These are phyloP conservation scores for Sapayoa aenigma DNA, from an alignment of 2,113 vertebrate genomes.

Conservation along the genomic window DNA sequence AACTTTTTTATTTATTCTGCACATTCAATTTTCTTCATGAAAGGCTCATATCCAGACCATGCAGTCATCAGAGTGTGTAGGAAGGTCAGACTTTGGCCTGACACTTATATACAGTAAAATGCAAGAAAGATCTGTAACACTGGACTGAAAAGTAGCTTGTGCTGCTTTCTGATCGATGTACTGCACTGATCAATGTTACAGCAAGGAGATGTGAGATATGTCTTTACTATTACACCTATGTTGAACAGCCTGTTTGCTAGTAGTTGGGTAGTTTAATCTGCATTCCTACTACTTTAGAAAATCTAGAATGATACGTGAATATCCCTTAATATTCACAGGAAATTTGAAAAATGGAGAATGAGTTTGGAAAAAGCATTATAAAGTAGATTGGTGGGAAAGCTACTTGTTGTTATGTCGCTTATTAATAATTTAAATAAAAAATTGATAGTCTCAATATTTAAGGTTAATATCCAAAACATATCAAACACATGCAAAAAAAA, in stretches of 20 bases:
- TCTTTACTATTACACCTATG: not conserved
- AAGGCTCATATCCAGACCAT: not conserved
- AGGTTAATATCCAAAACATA: not conserved
- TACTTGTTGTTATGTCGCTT: accelerated
- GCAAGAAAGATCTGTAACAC: not conserved
- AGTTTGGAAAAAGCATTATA: not conserved
- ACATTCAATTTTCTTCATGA: not conserved
- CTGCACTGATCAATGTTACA: not conserved
- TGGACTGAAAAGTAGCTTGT: not conserved
- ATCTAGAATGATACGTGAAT: not conserved
- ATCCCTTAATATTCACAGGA: not conserved
- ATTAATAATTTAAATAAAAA: not conserved
- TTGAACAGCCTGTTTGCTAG: not conserved
- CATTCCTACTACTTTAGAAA: not conserved
- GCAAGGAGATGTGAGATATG: not conserved
- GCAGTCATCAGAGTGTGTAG: not conserved
- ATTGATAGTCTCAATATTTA: not conserved
- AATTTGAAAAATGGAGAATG: not conserved
- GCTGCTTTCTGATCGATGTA: not conserved
- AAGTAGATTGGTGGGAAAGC: not conserved
- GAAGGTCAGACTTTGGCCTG: not conserved
- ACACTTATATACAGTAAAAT: not conserved
- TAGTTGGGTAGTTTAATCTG: not conserved
- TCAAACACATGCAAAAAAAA: not conserved
- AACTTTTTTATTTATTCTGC: not conserved